Evolutionary conservation across 2,888 invertebrate species (phyloP).

Genomic region (Nomada goodeniana): DNA sequence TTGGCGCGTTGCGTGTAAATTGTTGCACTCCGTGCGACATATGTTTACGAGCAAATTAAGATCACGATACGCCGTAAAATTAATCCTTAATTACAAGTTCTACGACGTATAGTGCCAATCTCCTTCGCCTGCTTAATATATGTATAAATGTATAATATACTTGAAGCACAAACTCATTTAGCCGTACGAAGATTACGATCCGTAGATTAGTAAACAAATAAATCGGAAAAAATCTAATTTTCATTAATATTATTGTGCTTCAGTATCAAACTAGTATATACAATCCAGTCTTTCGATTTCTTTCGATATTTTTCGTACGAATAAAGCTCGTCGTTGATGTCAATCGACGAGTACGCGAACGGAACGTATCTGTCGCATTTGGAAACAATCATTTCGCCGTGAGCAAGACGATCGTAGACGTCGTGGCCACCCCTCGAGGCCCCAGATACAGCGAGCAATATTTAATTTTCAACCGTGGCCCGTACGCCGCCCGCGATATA

Average conservation of each 20-base stretch:
- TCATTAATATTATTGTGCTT: too few species aligned
- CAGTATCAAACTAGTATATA: too few species aligned
- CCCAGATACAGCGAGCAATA: neutral
- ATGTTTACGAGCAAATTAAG: neutral
- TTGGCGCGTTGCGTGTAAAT: neutral
- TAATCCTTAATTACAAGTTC: neutral
- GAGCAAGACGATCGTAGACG: neutral
- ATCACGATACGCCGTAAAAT: neutral
- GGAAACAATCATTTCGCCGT: neutral
- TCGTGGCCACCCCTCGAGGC: neutral
- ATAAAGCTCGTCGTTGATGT: neutral
- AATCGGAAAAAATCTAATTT: too few species aligned
- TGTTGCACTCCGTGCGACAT: neutral
- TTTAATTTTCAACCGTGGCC: conserved; percentile 46
- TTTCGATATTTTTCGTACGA: too few species aligned
- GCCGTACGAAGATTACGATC: too few species aligned
- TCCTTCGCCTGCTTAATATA: neutral
- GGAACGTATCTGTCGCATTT: neutral
- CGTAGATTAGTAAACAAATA: too few species aligned
- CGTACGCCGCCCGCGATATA: conserved; percentile 42
- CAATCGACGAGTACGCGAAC: neutral
- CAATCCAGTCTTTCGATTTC: too few species aligned
- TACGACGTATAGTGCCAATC: neutral
- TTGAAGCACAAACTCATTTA: too few species aligned
- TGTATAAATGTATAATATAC: too few species aligned